A percentile compares a stretch with the other conserved stretches of the same genome.
Evolutionary conservation across 2,797 vertebrate genomes (phyloP).

Genomic region (Atherinosoma microstoma): DNA sequence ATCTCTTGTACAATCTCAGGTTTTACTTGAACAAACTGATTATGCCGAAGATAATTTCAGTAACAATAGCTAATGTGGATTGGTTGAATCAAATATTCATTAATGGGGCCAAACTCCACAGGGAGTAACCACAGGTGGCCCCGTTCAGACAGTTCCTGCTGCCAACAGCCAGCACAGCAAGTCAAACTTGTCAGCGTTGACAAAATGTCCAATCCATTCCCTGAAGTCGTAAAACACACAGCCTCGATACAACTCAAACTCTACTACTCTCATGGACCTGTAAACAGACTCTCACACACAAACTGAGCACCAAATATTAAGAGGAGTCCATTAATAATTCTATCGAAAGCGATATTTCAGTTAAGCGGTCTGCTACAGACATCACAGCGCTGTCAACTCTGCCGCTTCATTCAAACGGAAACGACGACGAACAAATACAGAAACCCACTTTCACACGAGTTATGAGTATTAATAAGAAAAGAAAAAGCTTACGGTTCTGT

Average conservation of each 20-base stretch:
- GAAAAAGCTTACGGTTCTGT: constrained; percentile 59
- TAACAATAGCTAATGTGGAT: neutral
- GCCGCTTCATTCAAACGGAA: constrained; percentile 28
- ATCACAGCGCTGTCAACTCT: constrained; percentile 28
- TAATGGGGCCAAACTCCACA: constrained; percentile 22
- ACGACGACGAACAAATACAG: neutral
- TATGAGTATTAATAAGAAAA: neutral
- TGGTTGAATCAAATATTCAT: constrained; percentile 4
- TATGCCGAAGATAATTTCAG: constrained; percentile 4
- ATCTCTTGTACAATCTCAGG: neutral
- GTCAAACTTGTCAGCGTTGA: constrained; percentile 55
- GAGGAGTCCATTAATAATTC: constrained; percentile 69
- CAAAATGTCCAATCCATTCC: constrained; percentile 42
- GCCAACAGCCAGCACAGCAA: constrained; percentile 45
- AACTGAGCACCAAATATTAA: constrained; percentile 3
- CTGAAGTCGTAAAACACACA: constrained; percentile 13
- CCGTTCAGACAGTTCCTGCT: constrained; percentile 40
- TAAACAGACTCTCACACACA: neutral
- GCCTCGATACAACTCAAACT: neutral
- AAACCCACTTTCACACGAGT: neutral
- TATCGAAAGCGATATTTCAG: constrained; percentile 62
- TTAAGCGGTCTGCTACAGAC: neutral
- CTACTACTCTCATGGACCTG: accelerated
- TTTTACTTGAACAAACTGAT: neutral
- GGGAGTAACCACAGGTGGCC: constrained; percentile 67